Evolutionary conservation across 1,140 invertebrate species (phyloP), one percentile per base, ranked within the genome.

Genomic region (Sarcophaga peregrina): DNA sequence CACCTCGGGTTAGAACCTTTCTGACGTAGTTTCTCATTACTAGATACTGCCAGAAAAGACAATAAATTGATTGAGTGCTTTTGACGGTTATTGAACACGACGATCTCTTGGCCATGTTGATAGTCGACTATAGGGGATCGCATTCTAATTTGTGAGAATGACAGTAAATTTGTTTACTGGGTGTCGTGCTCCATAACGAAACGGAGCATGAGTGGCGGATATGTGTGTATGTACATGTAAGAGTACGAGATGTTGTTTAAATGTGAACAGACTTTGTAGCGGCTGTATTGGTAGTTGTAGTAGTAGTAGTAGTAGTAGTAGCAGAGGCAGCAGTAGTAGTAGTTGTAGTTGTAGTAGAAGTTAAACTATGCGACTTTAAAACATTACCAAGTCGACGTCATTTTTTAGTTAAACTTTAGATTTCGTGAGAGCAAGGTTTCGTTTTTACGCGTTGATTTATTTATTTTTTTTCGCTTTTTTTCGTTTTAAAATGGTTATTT

Each of bases 361-460:
- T 25, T 78, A 47, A 25, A 48, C 17, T 78, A 78, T 50, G 75
- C 75, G 75, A 47, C 75, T 78, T 78, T 78, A n/a, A 78, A 78
- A 78, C 50, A 78, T 78, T 78, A 78, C 75, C 75, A 78, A 78
- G 47, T 50, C 17, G 75, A 78, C 75, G 75, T 78, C 75, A 78
- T 78, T 50, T n/a, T 37, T 78, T 20, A 78, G 75, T 78, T 78
- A 78, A 78, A 78, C 75, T 78, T 78, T 78, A 78, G 75, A 78
- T 78, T 74, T 78, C 37, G 75, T 78, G n/a, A 50, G 50, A 50
- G 75, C 50, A 78, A 78, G 75, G 47, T 78, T 78, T 78, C 17
- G 15, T 15, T 20, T 72, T n/a, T 37, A 37, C 25, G 25, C 25
- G 25, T 37, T 37, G 25, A 37, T 37, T 37, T 37, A 37, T 37